A percentile compares a stretch with the other conserved stretches of the same genome.
phyloP scores from a whole-genome alignment of 2,797 vertebrate genomes.

The Chiloscyllium punctatum region DNA sequence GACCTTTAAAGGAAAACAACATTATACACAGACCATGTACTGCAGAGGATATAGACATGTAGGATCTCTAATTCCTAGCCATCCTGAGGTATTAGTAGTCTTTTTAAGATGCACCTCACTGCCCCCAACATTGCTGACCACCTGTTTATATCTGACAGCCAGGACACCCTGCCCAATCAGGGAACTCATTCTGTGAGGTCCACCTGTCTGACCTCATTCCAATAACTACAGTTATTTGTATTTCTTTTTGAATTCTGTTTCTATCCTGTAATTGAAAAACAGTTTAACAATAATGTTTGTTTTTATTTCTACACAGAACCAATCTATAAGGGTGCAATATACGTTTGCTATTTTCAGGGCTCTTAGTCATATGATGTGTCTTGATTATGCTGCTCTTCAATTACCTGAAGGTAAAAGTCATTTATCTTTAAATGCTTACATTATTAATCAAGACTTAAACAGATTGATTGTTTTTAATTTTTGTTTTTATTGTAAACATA shows the following conservation, averaged over 20 bases:
- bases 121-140: too few species aligned
- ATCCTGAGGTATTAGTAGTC: too few species aligned
- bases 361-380: conserved; percentile 34
- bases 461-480: neutral
- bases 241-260: neutral
- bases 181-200: too few species aligned
- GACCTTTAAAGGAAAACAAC: too few species aligned
- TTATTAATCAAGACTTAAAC: neutral
- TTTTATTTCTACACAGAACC: conserved; percentile 41
- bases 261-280: neutral
- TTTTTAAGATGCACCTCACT: too few species aligned
- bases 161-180: too few species aligned
- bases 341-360: conserved; percentile 41
- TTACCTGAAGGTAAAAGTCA: conserved; percentile 41
- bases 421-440: neutral
- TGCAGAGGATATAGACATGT: too few species aligned
- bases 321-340: conserved; percentile 40
- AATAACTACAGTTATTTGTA: too few species aligned
- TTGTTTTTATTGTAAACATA: neutral
- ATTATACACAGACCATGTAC: too few species aligned
- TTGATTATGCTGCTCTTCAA: conserved; percentile 41
- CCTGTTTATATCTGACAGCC: too few species aligned
- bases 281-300: neutral
- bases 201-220: too few species aligned
- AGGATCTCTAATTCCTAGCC: too few species aligned